These are phyloP conservation scores for Pristionchus japonicus DNA, from an alignment of 2,888 invertebrate species.

Conservation along the genomic window DNA sequence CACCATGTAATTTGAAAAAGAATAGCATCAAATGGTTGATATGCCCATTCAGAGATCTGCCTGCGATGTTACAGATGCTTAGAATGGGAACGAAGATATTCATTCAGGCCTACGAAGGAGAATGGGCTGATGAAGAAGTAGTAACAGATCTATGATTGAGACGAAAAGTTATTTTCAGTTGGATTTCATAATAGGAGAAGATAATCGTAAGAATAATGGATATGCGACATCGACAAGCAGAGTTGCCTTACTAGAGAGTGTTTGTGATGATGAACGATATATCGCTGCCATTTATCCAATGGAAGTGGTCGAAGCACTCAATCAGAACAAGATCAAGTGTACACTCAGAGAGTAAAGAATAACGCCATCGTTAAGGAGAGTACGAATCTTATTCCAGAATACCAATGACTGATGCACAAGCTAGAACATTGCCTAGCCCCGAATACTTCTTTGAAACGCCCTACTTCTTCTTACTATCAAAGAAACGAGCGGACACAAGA, in stretches of 20 bases:
- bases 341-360: not conserved
- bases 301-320: constrained; percentile 5
- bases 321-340: constrained; percentile 30
- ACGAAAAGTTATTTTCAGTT: not conserved
- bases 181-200: not conserved
- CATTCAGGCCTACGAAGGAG: not conserved
- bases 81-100: constrained; percentile 10
- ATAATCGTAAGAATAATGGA: not conserved
- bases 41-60: not conserved
- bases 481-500: not conserved
- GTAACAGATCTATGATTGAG: not conserved
- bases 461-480: constrained; percentile 26
- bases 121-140: constrained; percentile 21
- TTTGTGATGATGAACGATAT: not conserved
- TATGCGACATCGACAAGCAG: not conserved
- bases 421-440: not conserved
- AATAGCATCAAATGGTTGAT: not conserved
- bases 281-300: not conserved
- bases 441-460: constrained; percentile 1
- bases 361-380: not conserved
- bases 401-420: not conserved
- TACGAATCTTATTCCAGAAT: not conserved
- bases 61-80: not conserved
- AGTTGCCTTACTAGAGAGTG: not conserved
- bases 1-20: not conserved